Evolutionary conservation across 2,888 invertebrate species (phyloP).

Genomic region (Hipparchia sbordonii): DNA sequence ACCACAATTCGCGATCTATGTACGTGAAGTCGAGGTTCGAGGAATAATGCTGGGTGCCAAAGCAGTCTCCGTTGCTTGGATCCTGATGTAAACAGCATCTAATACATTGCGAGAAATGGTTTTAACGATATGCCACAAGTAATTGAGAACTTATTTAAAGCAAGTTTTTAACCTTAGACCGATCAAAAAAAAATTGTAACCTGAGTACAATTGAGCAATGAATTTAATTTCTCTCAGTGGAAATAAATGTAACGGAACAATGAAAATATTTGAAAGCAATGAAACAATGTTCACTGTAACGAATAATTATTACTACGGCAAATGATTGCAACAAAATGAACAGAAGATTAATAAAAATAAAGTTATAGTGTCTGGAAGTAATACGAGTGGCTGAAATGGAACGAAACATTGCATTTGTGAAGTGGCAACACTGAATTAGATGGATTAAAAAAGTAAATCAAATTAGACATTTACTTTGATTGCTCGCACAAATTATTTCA

Average conservation of each 20-base stretch:
- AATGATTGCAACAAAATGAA: too few relatives aligned
- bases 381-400: too few relatives aligned
- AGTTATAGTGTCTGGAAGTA: too few relatives aligned
- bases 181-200: not conserved
- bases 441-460: too few relatives aligned
- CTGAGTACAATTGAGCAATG: not conserved
- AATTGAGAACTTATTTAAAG: not conserved
- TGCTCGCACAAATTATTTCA: not conserved
- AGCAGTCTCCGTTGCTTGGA: too few relatives aligned
- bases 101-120: not conserved
- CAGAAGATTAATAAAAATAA: too few relatives aligned
- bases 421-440: too few relatives aligned
- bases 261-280: not conserved
- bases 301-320: too few relatives aligned
- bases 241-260: not conserved
- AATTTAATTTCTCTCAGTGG: not conserved
- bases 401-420: too few relatives aligned
- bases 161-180: not conserved
- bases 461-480: not conserved
- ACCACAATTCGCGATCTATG: not conserved
- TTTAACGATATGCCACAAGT: conserved; percentile 7
- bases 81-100: not conserved
- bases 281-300: too few relatives aligned
- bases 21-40: not conserved
- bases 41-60: too few relatives aligned